These are phyloP conservation scores for Dendroctonus valens DNA, from an alignment of 1,140 invertebrate species.

Conservation along the genomic window DNA sequence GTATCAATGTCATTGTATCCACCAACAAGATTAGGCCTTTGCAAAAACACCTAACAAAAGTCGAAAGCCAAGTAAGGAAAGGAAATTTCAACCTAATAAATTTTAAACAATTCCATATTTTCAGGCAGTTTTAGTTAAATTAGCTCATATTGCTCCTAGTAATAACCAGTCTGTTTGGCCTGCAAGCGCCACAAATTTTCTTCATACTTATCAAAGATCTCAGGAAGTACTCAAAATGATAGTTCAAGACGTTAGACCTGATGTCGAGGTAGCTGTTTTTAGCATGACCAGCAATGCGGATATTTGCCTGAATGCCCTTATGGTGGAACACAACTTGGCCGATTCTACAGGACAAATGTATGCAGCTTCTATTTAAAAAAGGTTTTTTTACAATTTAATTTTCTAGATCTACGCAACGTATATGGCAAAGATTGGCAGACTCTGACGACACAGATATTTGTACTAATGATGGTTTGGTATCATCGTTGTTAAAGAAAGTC, in stretches of 20 bases:
- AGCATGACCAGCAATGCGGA: constrained; percentile 24
- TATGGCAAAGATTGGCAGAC: constrained; percentile 28
- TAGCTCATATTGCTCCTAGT: constrained; percentile 32
- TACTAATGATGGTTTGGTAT: constrained; percentile 30
- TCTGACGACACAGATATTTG: background rate
- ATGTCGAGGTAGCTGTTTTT: constrained; percentile 35
- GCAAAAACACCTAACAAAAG: constrained; percentile 29
- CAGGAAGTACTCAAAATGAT: constrained; percentile 35
- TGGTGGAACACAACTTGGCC: constrained; percentile 35
- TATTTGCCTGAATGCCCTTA: constrained; percentile 38
- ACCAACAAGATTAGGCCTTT: constrained; percentile 24
- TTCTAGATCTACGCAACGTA: constrained; percentile 33
- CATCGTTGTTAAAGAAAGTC: constrained; percentile 24
- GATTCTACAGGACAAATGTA: constrained; percentile 36
- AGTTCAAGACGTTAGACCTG: constrained; percentile 24
- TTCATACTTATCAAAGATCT: constrained; percentile 18
- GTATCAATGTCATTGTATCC: constrained; percentile 27
- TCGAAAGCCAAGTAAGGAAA: constrained; percentile 34
- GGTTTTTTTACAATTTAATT: background rate
- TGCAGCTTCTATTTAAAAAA: constrained; percentile 13
- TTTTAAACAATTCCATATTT: background rate
- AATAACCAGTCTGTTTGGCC: constrained; percentile 27
- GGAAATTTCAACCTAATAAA: too few species aligned
- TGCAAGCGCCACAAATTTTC: constrained; percentile 15
- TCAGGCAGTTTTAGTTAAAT: constrained; percentile 35